Evolutionary conservation across 2,888 invertebrate genomes (phyloP), one percentile per base, ranked within the genome.

Genomic region (Frankliniella intonsa): DNA sequence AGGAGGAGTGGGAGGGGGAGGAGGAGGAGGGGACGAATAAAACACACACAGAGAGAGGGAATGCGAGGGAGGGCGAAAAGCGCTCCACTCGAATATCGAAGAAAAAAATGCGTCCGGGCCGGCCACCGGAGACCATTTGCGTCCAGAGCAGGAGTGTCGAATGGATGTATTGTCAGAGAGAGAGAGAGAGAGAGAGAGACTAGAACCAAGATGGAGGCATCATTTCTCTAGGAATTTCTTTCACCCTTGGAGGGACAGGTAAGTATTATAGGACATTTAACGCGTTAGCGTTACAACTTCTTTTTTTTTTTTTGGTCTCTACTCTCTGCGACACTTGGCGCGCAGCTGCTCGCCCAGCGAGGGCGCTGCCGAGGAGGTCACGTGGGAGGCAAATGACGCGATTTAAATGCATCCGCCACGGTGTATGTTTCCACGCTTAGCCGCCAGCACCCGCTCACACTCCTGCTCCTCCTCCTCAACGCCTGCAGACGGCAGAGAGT

Each of bases 1-100:
- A 3, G 55, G 55, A 55, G 55, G 55, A 55, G 7, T 7, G 55
- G 10, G 10, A 10, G 55, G 10, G 55, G 55, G 51, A n/a, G n/a
- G n/a, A n/a, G 25, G n/a, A 62, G n/a, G 62, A 65, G 55, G 82
- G 50, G 81, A 69, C 55, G 81, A 17, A 55, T 17, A 55, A 55
- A 55, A 55, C 38, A 38, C 38, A 38, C 82, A 81, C 81, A 38
- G 69, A 76, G 69, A 76, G 69, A 76, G 69, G 22, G 69, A 76
- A 22, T 22, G 69, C 11, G 69, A 25, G 69, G 22, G 69, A 76
- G 69, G 22, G 69, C 3, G 25, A 25, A 76, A 25, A 76, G 25
- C 12, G 69, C 11, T 25, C 69, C 69, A 76, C 69, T 25, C 69
- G 69, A 76, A 76, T 76, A 76, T 76, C 25, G 69, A 25, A 22